Conservation (phyloP, 2,113 vertebrate species). For the Prunella fulvescens region DNA sequence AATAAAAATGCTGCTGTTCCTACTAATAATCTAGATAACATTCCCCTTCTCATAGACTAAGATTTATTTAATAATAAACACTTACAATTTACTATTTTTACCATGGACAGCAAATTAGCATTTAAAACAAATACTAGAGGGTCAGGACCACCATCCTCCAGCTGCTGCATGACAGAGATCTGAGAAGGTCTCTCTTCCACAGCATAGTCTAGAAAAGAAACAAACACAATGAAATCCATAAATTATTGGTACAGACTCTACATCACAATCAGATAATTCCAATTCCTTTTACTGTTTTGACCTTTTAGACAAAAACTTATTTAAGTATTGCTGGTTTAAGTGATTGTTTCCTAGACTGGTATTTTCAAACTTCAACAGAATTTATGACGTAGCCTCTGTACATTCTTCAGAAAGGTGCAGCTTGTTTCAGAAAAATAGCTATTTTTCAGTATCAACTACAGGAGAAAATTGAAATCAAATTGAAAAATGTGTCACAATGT, state of each 20-base stretch:
- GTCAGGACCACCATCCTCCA: conserved; percentile 92
- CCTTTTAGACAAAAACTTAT: neutral
- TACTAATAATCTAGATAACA: neutral
- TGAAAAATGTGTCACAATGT: neutral
- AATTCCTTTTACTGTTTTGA: neutral
- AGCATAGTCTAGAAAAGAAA: conserved; percentile 84
- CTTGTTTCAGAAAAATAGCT: neutral
- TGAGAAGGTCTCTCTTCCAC: conserved; percentile 95
- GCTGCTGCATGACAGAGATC: conserved; percentile 93
- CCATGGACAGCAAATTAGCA: conserved; percentile 96
- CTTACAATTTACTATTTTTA: conserved; percentile 99
- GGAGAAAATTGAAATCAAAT: neutral
- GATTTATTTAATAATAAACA: conserved; percentile 53
- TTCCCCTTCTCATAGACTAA: neutral
- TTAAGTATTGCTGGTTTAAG: neutral
- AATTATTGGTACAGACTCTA: neutral
- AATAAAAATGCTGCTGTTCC: neutral
- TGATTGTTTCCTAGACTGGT: neutral
- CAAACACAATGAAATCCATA: neutral
- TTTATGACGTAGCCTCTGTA: neutral
- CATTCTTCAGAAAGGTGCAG: neutral
- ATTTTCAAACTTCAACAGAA: neutral
- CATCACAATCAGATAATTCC: neutral
- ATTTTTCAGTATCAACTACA: neutral
- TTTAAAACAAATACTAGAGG: conserved; percentile 98